Evolutionary conservation across 2,888 invertebrate genomes (phyloP), one percentile per base, ranked within the genome.

Genomic region (Craniophora ligustri): DNA sequence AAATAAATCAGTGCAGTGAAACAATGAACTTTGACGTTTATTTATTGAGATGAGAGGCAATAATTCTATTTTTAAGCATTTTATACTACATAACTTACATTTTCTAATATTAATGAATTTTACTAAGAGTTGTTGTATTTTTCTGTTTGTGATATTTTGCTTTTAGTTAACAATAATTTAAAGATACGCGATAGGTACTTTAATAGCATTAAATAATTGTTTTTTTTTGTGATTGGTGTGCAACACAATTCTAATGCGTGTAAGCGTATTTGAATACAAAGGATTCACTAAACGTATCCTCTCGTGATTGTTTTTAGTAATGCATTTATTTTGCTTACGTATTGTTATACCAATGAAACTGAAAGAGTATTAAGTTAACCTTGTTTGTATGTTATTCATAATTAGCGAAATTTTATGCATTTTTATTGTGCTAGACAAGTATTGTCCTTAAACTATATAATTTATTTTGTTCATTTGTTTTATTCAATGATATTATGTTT

Each of bases 311-410:
- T 35, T 46, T 35, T 49, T n/a, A 54, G 32, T 53, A 41, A 35
- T 14, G 51, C 45, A 68, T 58, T 67, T 53, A 73, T 59, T 75
- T 44, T 40, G 26, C 28, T 34, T 39, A 53, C 34, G 28, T 50
- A 56, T 50, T 28, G 44, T 50, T 48, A 56, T 44, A 58, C 50
- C 60, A 67, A 73, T 67, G 57, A 60, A 73, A 55, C 67, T 56
- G 40, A 62, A 62, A 57, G 48, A 70, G 63, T 71, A 67, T 57
- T 65, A 59, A 49, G 34, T 65, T 55, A 50, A 41, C 42, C 26
- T 70, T 54, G 41, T 50, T 56, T 7, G 11, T 44, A 35, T 48
- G 13, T 70, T 70, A 54, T 28, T 41, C 36, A 16, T 54, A 46
- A 59, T 62, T 67, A 67, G 54, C 28, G n/a, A 57, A 62, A 35